Conservation (phyloP, 2,113 vertebrate species). For the Hyperoodon ampullatus region DNA sequence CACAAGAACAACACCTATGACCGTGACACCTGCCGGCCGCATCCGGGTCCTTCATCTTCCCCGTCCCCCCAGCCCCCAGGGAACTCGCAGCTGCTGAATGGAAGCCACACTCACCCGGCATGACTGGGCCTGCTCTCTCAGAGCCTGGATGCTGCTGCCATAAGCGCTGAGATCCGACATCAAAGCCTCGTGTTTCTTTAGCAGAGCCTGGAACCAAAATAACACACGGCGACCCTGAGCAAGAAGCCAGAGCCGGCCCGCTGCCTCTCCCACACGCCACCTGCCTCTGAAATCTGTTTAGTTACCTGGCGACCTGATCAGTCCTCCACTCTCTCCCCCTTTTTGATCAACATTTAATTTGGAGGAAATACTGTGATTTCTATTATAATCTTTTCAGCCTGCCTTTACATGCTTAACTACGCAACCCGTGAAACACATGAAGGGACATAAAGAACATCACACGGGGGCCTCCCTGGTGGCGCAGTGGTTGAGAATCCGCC, state of each 20-base stretch:
- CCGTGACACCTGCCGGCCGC: rapidly evolving
- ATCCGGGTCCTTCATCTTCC: too few relatives aligned
- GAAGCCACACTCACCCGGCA: constrained; percentile 90
- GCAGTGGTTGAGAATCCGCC: too few relatives aligned
- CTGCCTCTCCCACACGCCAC: rapidly evolving
- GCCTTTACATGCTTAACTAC: neutral
- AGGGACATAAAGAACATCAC: neutral
- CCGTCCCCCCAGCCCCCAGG: neutral
- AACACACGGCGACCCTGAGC: neutral
- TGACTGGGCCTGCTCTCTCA: constrained; percentile 96
- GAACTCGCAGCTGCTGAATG: rapidly evolving
- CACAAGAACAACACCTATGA: neutral
- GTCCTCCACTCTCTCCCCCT: neutral
- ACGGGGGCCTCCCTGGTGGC: too few relatives aligned
- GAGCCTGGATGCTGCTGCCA: constrained; percentile 95
- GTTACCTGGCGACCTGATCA: rapidly evolving
- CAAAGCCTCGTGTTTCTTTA: constrained; percentile 98
- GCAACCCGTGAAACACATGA: neutral
- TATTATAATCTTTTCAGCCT: neutral
- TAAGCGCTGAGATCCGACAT: constrained; percentile 98
- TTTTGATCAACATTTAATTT: neutral
- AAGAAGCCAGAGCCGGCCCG: rapidly evolving
- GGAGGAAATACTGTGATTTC: neutral
- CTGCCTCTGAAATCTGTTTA: neutral
- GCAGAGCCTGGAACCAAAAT: constrained; percentile 90